These are phyloP conservation scores for Pelusios castaneus DNA, from an alignment of 2,113 vertebrate species.

Conservation along the genomic window DNA sequence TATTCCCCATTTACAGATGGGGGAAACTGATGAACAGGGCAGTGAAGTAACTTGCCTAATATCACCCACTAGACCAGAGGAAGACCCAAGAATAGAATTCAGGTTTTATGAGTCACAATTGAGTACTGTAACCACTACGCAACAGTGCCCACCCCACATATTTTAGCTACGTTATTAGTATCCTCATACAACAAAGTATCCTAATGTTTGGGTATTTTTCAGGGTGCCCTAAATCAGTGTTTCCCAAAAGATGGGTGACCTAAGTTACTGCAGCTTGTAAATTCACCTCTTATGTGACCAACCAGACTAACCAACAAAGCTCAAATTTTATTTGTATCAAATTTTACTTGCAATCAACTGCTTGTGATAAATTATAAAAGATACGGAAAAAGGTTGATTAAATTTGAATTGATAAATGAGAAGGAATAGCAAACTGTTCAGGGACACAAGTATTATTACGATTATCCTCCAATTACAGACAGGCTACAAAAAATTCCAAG, in stretches of 20 bases:
- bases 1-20: neutral
- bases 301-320: neutral
- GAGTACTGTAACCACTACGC: neutral
- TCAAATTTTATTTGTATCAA: neutral
- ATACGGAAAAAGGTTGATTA: neutral
- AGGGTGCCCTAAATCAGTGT: neutral
- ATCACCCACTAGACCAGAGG: neutral
- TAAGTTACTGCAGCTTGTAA: neutral
- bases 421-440: neutral
- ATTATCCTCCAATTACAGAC: neutral
- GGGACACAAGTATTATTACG: neutral
- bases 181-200: neutral
- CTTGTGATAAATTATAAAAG: neutral
- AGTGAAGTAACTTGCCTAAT: neutral
- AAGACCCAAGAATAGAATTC: neutral
- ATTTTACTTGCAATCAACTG: neutral
- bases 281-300: neutral
- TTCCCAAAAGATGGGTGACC: neutral
- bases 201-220: neutral
- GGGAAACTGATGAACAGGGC: neutral
- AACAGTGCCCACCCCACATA: neutral
- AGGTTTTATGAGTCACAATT: neutral
- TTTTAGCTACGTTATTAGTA: neutral
- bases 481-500: constrained; percentile 8
- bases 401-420: neutral